These are phyloP conservation scores for Pluvianellus socialis DNA, from an alignment of 2,113 vertebrate species.

Conservation along the genomic window DNA sequence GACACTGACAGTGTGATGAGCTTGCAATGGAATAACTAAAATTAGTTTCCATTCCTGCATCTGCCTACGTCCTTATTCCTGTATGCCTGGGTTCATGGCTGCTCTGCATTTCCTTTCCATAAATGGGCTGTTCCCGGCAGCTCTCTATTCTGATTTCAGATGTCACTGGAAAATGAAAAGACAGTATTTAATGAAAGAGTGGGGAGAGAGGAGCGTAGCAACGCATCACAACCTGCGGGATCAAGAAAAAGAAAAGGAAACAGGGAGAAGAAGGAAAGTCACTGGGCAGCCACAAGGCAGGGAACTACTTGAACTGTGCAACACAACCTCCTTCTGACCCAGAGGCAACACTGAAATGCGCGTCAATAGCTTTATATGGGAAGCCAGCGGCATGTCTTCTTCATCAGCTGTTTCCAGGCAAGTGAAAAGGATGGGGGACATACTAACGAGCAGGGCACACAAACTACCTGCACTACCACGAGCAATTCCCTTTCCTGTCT, in stretches of 20 bases:
- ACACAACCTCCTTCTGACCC: background rate
- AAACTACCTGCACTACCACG: background rate
- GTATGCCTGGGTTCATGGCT: background rate
- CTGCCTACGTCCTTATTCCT: background rate
- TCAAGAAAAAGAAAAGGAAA: background rate
- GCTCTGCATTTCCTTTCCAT: constrained; percentile 50
- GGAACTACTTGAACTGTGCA: background rate
- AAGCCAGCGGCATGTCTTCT: rapidly evolving
- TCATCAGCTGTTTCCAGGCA: background rate
- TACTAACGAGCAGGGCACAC: background rate
- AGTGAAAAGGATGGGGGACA: background rate
- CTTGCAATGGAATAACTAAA: constrained; percentile 60
- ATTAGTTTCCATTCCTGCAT: constrained; percentile 63
- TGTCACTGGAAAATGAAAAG: background rate
- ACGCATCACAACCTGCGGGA: background rate
- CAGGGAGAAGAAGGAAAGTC: background rate
- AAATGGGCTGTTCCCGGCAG: constrained; percentile 42
- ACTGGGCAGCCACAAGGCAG: background rate
- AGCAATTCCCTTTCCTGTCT: background rate
- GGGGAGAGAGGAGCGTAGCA: rapidly evolving
- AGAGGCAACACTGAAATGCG: rapidly evolving
- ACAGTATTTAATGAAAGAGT: background rate
- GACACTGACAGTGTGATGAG: constrained; percentile 69
- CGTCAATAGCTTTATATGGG: background rate
- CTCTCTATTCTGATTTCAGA: background rate